These are phyloP conservation scores for Calyptomena viridis DNA, from an alignment of 2,113 vertebrate species.

Conservation along the genomic window DNA sequence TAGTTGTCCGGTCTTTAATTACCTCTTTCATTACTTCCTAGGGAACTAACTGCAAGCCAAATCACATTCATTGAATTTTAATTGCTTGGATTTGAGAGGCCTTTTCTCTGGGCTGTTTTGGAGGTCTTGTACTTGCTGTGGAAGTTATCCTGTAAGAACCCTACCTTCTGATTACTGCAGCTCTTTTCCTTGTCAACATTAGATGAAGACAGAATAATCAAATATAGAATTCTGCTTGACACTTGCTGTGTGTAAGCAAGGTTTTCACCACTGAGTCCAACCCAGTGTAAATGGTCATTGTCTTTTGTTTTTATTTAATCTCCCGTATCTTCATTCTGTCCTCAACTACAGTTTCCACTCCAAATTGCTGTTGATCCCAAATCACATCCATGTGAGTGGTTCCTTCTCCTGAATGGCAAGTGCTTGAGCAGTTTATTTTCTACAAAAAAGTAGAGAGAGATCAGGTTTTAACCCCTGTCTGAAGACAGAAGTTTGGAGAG, in stretches of 20 bases:
- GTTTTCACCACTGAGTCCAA: not conserved
- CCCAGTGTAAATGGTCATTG: not conserved
- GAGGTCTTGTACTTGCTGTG: not conserved
- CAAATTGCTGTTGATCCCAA: not conserved
- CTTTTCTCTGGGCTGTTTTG: not conserved
- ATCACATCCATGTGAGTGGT: not conserved
- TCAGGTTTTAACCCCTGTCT: not conserved
- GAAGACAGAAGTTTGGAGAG: not conserved
- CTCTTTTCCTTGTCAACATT: not conserved
- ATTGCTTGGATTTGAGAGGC: not conserved
- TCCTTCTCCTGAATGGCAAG: not conserved
- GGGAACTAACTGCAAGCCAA: slow-evolving; percentile 10
- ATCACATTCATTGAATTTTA: slow-evolving; percentile 27
- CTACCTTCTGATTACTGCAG: not conserved
- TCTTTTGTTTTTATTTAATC: not conserved
- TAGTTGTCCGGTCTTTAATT: slow-evolving; percentile 40
- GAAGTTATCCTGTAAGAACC: not conserved
- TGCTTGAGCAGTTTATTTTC: not conserved
- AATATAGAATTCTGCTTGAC: not conserved
- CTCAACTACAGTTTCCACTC: not conserved
- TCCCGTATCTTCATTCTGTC: not conserved
- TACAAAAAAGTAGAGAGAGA: not conserved
- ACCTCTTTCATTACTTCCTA: slow-evolving; percentile 49
- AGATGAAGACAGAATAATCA: not conserved
- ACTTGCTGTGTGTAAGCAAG: not conserved